phyloP scores from a whole-genome alignment of 2,113 vertebrate species.

The Gobiocypris rarus region DNA sequence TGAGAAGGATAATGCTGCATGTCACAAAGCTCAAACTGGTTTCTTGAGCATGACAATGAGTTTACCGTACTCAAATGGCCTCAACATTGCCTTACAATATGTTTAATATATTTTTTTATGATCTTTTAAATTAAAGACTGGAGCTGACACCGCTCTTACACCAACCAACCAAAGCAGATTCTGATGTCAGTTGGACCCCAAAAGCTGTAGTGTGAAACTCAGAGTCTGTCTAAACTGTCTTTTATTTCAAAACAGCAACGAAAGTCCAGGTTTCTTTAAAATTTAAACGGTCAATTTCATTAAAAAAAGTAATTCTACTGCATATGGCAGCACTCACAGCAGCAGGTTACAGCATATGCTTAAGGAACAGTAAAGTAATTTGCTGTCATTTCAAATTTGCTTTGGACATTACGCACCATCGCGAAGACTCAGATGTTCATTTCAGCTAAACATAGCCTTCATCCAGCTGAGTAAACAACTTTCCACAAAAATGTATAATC shows the following conservation, averaged over 20 bases:
- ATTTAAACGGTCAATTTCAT: background rate
- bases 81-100: too few species aligned
- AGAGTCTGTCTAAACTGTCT: background rate
- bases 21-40: too few species aligned
- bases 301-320: background rate
- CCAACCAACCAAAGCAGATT: background rate
- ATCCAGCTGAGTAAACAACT: conserved; percentile 41
- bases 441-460: conserved; percentile 10
- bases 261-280: background rate
- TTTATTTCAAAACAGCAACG: background rate
- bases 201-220: background rate
- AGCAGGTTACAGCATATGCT: background rate
- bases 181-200: background rate
- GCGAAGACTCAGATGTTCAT: conserved; percentile 14
- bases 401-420: background rate
- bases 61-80: too few species aligned
- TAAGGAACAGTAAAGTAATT: background rate
- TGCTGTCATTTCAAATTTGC: background rate
- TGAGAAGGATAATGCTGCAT: too few species aligned
- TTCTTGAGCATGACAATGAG: too few species aligned
- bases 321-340: background rate
- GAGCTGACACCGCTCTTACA: background rate
- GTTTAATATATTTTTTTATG: too few species aligned
- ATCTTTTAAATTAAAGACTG: too few species aligned
- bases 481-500: conserved; percentile 1